These are phyloP conservation scores for Spisula subtruncata DNA, from an alignment of 2,888 invertebrate species.

Conservation along the genomic window DNA sequence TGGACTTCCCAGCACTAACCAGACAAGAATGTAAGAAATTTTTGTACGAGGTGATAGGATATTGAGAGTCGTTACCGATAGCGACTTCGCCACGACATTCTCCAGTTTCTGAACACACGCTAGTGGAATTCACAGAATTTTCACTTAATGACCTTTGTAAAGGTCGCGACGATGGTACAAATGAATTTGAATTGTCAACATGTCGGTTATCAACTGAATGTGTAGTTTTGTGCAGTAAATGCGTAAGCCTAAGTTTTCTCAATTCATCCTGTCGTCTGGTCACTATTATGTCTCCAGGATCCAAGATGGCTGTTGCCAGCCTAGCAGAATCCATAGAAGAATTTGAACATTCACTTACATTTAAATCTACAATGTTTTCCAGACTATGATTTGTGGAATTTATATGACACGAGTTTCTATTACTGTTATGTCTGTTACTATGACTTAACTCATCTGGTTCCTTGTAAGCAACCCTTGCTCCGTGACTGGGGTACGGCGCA, in stretches of 20 bases:
- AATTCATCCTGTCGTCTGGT: conserved; percentile 64
- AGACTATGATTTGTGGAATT: conserved; percentile 38
- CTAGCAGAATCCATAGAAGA: conserved; percentile 34
- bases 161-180: conserved; percentile 2
- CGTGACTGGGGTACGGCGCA: conserved; percentile 46
- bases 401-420: conserved; percentile 24
- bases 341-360: conserved; percentile 56
- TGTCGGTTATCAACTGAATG: conserved; percentile 8
- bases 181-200: conserved; percentile 1
- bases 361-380: conserved; percentile 44
- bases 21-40: conserved; percentile 44
- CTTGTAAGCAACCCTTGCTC: conserved; percentile 64
- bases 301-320: conserved; percentile 46
- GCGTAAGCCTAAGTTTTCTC: conserved; percentile 65
- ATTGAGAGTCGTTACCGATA: conserved; percentile 78
- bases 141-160: conserved; percentile 45
- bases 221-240: conserved; percentile 61
- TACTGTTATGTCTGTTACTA: background rate
- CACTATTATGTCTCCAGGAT: conserved; percentile 66
- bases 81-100: conserved; percentile 70
- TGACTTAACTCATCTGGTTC: conserved; percentile 58
- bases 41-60: conserved; percentile 71
- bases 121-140: conserved; percentile 72
- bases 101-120: conserved; percentile 82
- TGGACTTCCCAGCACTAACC: background rate